Conservation (phyloP, 1,140 invertebrate species). For the Saccostrea glomerata region DNA sequence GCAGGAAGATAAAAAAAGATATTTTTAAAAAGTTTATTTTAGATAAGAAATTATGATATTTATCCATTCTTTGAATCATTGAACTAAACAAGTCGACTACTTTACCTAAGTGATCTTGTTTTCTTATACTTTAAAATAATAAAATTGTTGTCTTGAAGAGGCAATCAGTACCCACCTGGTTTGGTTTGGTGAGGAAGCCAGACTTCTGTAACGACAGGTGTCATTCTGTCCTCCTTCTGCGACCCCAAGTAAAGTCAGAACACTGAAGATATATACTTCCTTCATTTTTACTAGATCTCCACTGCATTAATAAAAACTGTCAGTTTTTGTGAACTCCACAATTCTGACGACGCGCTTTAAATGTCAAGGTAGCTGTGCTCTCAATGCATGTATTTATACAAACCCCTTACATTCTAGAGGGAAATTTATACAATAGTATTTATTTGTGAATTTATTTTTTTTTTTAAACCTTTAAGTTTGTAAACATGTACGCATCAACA, state of each 20-base stretch:
- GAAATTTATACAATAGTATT: neutral
- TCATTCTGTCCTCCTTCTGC: neutral
- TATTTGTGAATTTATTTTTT: no score
- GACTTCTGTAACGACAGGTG: neutral
- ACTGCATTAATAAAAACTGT: neutral
- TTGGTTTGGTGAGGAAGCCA: neutral
- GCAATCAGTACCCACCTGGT: neutral
- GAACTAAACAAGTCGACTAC: no score
- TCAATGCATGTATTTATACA: neutral
- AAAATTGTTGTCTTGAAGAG: no score
- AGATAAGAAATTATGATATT: no score
- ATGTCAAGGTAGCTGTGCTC: neutral
- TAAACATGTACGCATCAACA: no score
- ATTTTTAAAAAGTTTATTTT: no score
- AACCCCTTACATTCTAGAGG: neutral
- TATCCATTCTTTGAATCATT: no score
- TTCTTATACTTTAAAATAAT: no score
- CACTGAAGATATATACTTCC: neutral
- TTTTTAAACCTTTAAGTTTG: no score
- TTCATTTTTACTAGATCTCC: neutral
- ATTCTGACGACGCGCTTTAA: constrained; percentile 16
- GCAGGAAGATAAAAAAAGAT: no score
- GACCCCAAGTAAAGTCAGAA: neutral
- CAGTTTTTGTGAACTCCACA: neutral
- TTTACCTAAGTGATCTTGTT: no score